Conservation (phyloP, 2,797 vertebrate genomes). For the Carapus acus region DNA sequence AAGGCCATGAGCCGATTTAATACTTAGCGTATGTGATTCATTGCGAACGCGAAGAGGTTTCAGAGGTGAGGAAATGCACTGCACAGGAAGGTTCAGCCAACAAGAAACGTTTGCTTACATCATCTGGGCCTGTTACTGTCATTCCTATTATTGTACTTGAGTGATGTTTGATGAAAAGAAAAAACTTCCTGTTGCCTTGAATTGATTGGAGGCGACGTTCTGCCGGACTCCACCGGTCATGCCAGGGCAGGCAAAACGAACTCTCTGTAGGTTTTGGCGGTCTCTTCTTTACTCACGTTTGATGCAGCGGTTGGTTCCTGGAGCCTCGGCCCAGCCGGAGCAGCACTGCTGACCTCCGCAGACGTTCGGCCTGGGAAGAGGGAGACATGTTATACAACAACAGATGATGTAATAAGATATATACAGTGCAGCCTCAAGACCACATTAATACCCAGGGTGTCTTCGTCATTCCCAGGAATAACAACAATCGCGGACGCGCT, state of each 20-base stretch:
- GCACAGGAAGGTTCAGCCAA: no score
- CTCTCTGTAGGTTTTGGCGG: neutral
- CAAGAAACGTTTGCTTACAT: no score
- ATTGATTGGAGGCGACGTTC: no score
- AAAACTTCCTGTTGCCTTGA: no score
- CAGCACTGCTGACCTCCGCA: conserved; percentile 93
- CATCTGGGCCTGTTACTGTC: no score
- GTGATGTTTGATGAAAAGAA: no score
- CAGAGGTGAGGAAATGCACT: no score
- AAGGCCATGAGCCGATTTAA: no score
- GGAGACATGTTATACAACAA: conserved; percentile 31
- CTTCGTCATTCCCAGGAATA: conserved; percentile 33
- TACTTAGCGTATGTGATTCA: no score
- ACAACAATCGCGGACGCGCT: conserved; percentile 29
- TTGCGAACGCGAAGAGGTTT: no score
- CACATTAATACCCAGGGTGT: conserved; percentile 5
- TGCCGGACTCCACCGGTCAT: neutral
- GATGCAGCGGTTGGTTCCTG: conserved; percentile 87
- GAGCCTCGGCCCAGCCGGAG: conserved; percentile 87
- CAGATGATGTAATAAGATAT: conserved; percentile 27
- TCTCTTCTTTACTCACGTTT: conserved; percentile 83
- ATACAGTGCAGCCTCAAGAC: conserved; percentile 5
- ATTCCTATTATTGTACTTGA: no score
- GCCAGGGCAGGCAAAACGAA: neutral
- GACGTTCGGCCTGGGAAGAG: conserved; percentile 81